phyloP scores from a whole-genome alignment of 2,797 vertebrate genomes.

The Varecia variegata region DNA sequence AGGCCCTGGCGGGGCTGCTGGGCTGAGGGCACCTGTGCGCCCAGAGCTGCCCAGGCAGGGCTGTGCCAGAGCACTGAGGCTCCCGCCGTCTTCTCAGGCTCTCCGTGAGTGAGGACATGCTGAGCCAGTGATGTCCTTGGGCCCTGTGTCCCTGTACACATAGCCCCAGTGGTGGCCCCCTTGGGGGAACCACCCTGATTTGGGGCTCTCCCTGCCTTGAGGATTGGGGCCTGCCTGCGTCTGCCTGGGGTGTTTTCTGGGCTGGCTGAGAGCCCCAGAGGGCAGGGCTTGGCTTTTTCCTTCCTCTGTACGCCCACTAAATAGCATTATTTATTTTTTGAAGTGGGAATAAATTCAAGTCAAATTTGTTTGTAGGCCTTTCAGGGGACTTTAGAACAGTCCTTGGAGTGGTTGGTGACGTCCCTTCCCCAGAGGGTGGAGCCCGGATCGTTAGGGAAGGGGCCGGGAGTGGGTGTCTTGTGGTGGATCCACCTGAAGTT shows the following conservation, averaged over 20 bases:
- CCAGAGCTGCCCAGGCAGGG: not conserved
- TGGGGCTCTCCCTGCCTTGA: not conserved
- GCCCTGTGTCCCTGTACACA: not conserved
- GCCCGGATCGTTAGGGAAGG: not conserved
- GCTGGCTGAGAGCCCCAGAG: not conserved
- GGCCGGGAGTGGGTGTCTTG: not conserved
- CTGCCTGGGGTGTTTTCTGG: not conserved
- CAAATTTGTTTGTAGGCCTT: not conserved
- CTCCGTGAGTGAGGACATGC: not conserved
- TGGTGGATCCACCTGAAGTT: not conserved
- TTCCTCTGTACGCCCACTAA: not conserved
- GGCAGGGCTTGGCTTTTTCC: not conserved
- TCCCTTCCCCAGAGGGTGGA: not conserved
- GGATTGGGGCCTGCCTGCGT: not conserved
- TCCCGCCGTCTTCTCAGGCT: no score
- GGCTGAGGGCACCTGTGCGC: rapidly evolving
- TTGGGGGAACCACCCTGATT: not conserved
- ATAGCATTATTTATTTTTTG: not conserved
- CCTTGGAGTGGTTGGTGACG: not conserved
- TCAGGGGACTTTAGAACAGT: not conserved
- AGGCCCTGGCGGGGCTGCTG: no score
- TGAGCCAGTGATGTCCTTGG: not conserved
- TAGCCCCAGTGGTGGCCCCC: not conserved
- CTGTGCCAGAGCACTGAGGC: no score
- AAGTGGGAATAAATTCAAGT: not conserved